Percentiles rank a stretch among this genome's conserved stretches.
phyloP scores from a whole-genome alignment of 30 jellyfish, hydroid and myxozoan species.

The Sanderia malayensis region DNA sequence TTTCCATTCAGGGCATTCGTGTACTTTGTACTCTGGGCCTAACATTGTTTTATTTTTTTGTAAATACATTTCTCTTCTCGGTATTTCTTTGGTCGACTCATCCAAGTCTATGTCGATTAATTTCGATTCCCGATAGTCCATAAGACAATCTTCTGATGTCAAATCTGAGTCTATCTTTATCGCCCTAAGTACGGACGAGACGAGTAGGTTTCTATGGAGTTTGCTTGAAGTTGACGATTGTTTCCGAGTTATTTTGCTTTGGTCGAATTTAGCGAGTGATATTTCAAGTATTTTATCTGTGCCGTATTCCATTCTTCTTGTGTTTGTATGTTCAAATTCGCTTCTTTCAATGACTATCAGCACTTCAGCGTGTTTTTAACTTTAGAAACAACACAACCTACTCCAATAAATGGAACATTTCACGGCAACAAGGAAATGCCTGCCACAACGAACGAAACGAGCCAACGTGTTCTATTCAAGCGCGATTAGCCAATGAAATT shows the following conservation, averaged over 20 bases:
- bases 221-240: constrained; percentile 43
- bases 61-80: constrained; percentile 6
- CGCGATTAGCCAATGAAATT: constrained; percentile 38
- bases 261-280: constrained; percentile 69
- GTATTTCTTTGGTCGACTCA: constrained; percentile 38
- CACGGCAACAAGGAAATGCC: constrained; percentile 39
- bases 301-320: constrained; percentile 50
- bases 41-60: constrained; percentile 2
- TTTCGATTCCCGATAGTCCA: constrained; percentile 71
- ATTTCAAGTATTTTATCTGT: constrained; percentile 42
- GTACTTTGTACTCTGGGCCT: constrained; percentile 7
- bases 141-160: constrained; percentile 26
- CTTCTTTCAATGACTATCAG: background rate
- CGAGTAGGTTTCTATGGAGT: constrained; percentile 63
- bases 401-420: background rate
- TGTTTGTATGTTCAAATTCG: background rate
- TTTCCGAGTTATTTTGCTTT: constrained; percentile 48
- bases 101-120: constrained; percentile 57
- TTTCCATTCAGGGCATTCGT: constrained; percentile 53
- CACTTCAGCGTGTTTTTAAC: background rate
- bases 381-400: background rate
- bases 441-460: constrained; percentile 37
- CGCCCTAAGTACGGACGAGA: constrained; percentile 63
- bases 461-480: constrained; percentile 69
- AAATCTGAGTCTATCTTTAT: constrained; percentile 41